Evolutionary conservation across 2,113 vertebrate species (phyloP), one percentile per base, ranked within the genome.

Genomic region (Etheostoma spectabile): DNA sequence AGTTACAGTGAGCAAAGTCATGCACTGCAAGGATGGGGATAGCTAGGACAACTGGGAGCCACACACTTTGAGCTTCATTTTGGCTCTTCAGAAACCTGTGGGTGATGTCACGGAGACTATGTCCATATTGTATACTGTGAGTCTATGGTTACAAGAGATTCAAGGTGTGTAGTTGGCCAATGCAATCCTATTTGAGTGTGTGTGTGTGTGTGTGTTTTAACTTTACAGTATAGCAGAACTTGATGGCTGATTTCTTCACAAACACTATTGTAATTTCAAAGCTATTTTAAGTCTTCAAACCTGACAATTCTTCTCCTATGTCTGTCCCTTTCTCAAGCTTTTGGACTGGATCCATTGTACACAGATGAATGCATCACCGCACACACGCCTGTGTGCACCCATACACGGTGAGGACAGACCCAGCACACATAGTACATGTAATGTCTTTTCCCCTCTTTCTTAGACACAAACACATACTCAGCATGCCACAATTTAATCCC

Each of bases 401-500:
- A 53, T 42, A 62, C 16, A 67, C 7, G 33, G n/a, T 27, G 19
- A 59, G 21, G 30, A 68, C 42, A 45, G 55, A 61, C n/a, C 19
- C 11, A 19, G 51, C 59, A 71, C 52, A 30, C 15, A 46, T 18
- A 46, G 57, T 67, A 62, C 38, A 60, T 77, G 18, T 27, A 52
- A 5, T 46, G 22, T 24, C 1, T 48, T 21, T 2, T 8, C 12
- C 14, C 24, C 2, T 3, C 6, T 21, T 12, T 18, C 15, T 18
- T 22, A 1, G 15, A 27, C 35, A 49, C 77, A 35, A 64, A 19
- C 30, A 55, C 72, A 62, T 62, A 51, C 70, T 53, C 57, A 66
- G 46, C 53, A 74, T 60, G 71, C 80, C 63, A 27, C 53, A 68
- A 61, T 91, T 63, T 85, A 91, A 91, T 89, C 80, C 81, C 82